A percentile compares a stretch with the other conserved stretches of the same genome.
Evolutionary conservation across 2,888 invertebrate genomes (phyloP).

Genomic region (Athripsodes cinereus): DNA sequence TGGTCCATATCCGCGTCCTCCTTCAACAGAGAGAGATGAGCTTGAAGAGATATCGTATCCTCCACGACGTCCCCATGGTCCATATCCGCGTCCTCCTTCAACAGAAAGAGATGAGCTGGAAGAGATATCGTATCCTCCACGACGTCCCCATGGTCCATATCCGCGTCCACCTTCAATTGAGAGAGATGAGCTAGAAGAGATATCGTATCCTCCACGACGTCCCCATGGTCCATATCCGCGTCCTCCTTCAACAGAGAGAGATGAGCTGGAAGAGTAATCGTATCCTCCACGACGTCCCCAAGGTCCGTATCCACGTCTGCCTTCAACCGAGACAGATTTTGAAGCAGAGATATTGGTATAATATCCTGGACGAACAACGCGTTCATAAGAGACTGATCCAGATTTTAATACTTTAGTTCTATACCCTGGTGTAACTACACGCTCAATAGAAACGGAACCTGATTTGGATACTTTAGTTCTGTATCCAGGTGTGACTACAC

Average conservation of each 20-base stretch:
- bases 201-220: background rate
- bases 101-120: background rate
- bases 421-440: background rate
- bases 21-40: background rate
- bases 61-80: background rate
- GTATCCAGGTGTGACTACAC: slow-evolving; percentile 5
- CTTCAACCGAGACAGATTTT: slow-evolving; percentile 5
- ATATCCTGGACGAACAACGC: slow-evolving; percentile 2
- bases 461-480: slow-evolving; percentile 4
- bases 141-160: background rate
- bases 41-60: background rate
- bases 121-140: background rate
- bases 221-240: background rate
- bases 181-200: background rate
- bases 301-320: slow-evolving; percentile 7
- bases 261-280: background rate
- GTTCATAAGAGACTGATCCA: slow-evolving; percentile 15
- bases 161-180: background rate
- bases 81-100: background rate
- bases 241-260: background rate
- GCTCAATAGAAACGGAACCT: slow-evolving; percentile 10
- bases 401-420: slow-evolving; percentile 4
- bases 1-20: background rate
- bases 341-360: background rate
- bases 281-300: background rate